A percentile compares a stretch with the other conserved stretches of the same genome.
Evolutionary conservation across 2,113 vertebrate species (phyloP).

Genomic region (Alligator sinensis): DNA sequence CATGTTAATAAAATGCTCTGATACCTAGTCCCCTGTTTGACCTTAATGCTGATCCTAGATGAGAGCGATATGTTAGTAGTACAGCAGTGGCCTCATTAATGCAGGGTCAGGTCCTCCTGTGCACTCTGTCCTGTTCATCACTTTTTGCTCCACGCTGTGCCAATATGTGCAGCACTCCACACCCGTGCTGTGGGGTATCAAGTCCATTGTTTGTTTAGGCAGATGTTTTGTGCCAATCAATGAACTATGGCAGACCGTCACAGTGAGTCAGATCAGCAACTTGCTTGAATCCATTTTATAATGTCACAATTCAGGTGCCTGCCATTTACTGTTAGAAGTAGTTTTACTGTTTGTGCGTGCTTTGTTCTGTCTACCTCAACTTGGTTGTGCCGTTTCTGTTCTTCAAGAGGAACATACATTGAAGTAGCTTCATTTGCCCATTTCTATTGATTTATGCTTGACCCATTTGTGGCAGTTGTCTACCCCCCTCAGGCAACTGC

Average conservation of each 20-base stretch:
- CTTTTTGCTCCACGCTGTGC: not conserved
- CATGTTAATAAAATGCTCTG: accelerated
- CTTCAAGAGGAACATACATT: not conserved
- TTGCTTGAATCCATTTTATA: not conserved
- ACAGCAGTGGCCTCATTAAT: accelerated
- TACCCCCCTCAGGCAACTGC: not conserved
- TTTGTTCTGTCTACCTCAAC: not conserved
- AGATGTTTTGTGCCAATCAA: not conserved
- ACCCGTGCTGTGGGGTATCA: accelerated
- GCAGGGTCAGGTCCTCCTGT: not conserved
- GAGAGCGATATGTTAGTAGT: not conserved
- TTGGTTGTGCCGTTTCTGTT: not conserved
- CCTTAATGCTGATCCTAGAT: not conserved
- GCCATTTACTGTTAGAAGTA: not conserved
- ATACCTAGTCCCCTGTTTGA: not conserved
- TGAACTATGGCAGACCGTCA: not conserved
- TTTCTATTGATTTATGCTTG: not conserved
- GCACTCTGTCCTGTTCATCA: not conserved
- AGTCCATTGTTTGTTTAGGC: accelerated
- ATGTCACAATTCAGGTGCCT: not conserved
- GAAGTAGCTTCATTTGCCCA: not conserved
- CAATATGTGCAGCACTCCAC: not conserved
- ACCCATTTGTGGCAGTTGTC: not conserved
- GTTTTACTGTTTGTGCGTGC: not conserved
- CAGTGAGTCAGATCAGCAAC: not conserved